phyloP scores from a whole-genome alignment of 2,113 vertebrate genomes.

The Crotalus helleri region DNA sequence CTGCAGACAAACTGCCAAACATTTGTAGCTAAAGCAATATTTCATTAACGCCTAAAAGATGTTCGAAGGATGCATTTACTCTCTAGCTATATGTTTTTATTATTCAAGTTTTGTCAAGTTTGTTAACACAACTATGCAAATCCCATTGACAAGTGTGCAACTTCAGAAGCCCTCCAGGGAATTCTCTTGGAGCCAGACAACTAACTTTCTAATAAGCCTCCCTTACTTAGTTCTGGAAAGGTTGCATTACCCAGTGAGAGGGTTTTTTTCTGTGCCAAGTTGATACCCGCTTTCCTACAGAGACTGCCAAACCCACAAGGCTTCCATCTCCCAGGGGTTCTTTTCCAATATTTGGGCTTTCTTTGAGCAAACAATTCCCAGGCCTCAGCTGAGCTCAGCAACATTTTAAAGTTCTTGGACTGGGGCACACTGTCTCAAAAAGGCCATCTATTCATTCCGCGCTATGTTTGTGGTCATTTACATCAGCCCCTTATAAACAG shows the following conservation, averaged over 20 bases:
- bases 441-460: background rate
- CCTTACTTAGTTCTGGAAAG: background rate
- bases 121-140: background rate
- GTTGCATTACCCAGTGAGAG: background rate
- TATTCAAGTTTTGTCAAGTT: background rate
- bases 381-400: background rate
- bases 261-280: background rate
- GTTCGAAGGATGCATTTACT: background rate
- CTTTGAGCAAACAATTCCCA: constrained; percentile 1
- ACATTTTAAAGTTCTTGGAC: background rate
- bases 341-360: constrained; percentile 7
- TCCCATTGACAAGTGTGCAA: background rate
- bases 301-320: background rate
- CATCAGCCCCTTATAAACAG: background rate
- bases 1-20: constrained; percentile 21
- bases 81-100: background rate
- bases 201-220: background rate
- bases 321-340: constrained; percentile 1
- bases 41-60: constrained; percentile 30
- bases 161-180: background rate
- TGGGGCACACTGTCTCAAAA: background rate
- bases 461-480: background rate
- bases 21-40: background rate
- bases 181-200: background rate
- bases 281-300: background rate